Percentiles rank a stretch among this genome's conserved stretches.
phyloP scores from a whole-genome alignment of 2,888 invertebrate species.

The Achlya flavicornis region DNA sequence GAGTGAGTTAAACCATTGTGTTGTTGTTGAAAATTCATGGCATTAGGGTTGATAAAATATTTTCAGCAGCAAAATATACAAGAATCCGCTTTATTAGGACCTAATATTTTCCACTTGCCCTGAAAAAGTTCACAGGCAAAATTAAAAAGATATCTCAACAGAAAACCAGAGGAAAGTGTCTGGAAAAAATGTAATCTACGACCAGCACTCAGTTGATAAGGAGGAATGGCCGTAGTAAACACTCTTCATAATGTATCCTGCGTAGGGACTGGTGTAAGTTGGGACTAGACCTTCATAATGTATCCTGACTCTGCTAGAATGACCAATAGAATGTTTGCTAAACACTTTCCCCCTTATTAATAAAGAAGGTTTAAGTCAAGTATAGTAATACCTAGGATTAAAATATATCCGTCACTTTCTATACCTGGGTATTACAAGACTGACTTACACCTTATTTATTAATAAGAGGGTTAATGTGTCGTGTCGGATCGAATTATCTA shows the following conservation, averaged over 20 bases:
- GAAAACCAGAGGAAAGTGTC: neutral
- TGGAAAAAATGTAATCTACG: neutral
- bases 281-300: constrained; percentile 2
- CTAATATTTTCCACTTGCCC: neutral
- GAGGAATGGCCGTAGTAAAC: neutral
- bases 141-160: neutral
- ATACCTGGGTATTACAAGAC: no score
- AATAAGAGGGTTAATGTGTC: no score
- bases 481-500: neutral
- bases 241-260: constrained; percentile 1
- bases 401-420: no score
- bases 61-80: no score
- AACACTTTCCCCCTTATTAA: neutral
- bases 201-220: constrained; percentile 2
- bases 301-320: neutral
- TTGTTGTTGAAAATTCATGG: no score
- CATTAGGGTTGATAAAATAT: no score
- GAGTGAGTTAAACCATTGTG: no score
- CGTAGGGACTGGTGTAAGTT: neutral
- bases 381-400: no score
- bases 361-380: no score
- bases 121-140: neutral
- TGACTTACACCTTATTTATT: no score
- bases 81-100: neutral
- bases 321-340: neutral